Evolutionary conservation across 2,888 invertebrate genomes (phyloP).

Genomic region (Diarsia dahlii): DNA sequence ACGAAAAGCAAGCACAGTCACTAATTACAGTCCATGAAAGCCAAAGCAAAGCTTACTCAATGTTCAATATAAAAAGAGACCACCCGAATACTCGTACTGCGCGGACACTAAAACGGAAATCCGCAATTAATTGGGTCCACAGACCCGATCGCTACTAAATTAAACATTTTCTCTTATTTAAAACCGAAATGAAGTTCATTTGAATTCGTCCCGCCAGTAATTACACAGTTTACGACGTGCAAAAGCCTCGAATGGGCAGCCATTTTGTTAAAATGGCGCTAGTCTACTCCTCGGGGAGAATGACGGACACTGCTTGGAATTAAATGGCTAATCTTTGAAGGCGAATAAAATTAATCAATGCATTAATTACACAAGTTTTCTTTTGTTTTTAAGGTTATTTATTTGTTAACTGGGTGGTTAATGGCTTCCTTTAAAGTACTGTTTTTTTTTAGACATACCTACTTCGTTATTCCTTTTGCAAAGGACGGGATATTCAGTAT

Average conservation of each 20-base stretch:
- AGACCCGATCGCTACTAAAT: slow-evolving; percentile 85
- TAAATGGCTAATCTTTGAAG: slow-evolving; percentile 83
- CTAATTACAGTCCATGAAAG: slow-evolving; percentile 48
- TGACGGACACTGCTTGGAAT: slow-evolving; percentile 75
- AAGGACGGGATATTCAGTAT: background rate
- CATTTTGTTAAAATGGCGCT: slow-evolving; percentile 82
- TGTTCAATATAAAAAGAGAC: slow-evolving; percentile 67
- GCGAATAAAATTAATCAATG: slow-evolving; percentile 85
- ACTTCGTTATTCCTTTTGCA: too few species aligned
- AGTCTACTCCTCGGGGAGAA: slow-evolving; percentile 72
- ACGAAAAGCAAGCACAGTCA: slow-evolving; percentile 13
- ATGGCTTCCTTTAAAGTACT: too few species aligned
- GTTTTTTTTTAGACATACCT: too few species aligned
- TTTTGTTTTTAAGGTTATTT: slow-evolving; percentile 53
- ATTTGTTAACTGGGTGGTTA: slow-evolving; percentile 18
- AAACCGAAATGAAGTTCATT: slow-evolving; percentile 90
- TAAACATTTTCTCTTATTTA: slow-evolving; percentile 91
- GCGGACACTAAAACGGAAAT: slow-evolving; percentile 79
- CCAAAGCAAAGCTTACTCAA: slow-evolving; percentile 69
- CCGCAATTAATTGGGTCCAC: slow-evolving; percentile 88
- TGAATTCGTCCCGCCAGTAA: slow-evolving; percentile 87
- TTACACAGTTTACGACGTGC: slow-evolving; percentile 90
- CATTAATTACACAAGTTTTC: slow-evolving; percentile 80
- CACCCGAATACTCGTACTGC: slow-evolving; percentile 62
- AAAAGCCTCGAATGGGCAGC: slow-evolving; percentile 78